A percentile compares a stretch with the other conserved stretches of the same genome.
Conservation (phyloP, 2,888 invertebrate species). For the Rhorus exstirpatorius region DNA sequence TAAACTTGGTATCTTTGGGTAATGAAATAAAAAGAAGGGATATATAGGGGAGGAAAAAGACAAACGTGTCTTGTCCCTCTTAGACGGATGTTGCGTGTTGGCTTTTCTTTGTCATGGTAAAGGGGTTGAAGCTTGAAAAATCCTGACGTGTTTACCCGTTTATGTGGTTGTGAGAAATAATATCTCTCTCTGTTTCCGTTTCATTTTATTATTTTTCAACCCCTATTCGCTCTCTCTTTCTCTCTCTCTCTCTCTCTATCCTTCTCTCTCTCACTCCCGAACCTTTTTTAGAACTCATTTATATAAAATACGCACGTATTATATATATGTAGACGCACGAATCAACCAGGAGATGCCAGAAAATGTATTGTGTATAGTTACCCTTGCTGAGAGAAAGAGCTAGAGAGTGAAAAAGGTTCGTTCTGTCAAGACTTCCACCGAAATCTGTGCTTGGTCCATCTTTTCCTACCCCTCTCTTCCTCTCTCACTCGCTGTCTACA, state of each 20-base stretch:
- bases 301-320: slow-evolving; percentile 29
- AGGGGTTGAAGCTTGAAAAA: slow-evolving; percentile 41
- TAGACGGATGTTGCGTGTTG: slow-evolving; percentile 16
- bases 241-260: too few species aligned
- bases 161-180: slow-evolving; percentile 52
- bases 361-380: neutral
- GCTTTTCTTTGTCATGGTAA: slow-evolving; percentile 54
- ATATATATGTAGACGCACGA: neutral
- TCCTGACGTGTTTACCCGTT: slow-evolving; percentile 26
- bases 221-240: slow-evolving; percentile 41
- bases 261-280: slow-evolving; percentile 64
- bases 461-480: neutral
- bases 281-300: slow-evolving; percentile 45
- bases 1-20: neutral
- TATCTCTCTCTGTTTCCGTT: slow-evolving; percentile 28
- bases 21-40: neutral
- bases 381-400: neutral
- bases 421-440: neutral
- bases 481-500: too few species aligned
- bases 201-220: slow-evolving; percentile 48
- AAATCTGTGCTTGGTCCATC: slow-evolving; percentile 1
- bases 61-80: slow-evolving; percentile 1
- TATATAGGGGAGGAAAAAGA: slow-evolving; percentile 38
- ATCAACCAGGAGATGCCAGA: slow-evolving; percentile 5
- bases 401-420: neutral